phyloP scores from a whole-genome alignment of 1,140 invertebrate species.

The Macrobrachium nipponense region DNA sequence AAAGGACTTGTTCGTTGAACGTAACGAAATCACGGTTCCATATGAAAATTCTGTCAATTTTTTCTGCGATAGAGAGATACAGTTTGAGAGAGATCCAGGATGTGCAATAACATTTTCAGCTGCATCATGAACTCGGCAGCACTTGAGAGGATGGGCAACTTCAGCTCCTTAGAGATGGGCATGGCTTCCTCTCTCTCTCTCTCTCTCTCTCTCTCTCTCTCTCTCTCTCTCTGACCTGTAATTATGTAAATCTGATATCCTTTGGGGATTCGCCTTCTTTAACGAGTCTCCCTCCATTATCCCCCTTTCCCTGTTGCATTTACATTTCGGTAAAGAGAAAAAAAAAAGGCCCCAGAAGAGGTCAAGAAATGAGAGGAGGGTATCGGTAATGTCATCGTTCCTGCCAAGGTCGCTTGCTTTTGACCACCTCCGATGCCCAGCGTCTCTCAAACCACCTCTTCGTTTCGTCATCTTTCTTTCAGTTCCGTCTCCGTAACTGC shows the following conservation, averaged over 20 bases:
- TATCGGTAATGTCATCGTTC: constrained; percentile 29
- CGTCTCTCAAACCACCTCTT: not conserved
- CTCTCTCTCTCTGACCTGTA: not conserved
- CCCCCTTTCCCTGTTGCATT: constrained; percentile 28
- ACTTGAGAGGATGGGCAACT: too few relatives aligned
- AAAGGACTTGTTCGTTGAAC: too few relatives aligned
- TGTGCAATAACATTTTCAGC: too few relatives aligned
- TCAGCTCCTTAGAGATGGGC: too few relatives aligned
- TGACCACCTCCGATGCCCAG: not conserved
- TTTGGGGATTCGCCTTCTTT: constrained; percentile 11
- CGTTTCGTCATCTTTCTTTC: not conserved
- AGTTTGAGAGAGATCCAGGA: too few relatives aligned
- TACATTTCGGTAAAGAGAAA: constrained; percentile 27
- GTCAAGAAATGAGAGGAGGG: constrained; percentile 29
- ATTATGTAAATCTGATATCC: constrained; percentile 29
- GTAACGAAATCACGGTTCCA: too few relatives aligned
- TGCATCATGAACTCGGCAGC: too few relatives aligned
- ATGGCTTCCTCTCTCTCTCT: too few relatives aligned
- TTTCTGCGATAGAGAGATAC: too few relatives aligned
- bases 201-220: too few relatives aligned
- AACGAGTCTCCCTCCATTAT: constrained; percentile 5
- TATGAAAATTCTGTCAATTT: too few relatives aligned
- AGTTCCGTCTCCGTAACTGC: too few relatives aligned
- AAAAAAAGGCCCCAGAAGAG: constrained; percentile 14
- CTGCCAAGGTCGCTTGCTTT: constrained; percentile 18